phyloP scores from a whole-genome alignment of 1,140 invertebrate species.

The Drosophila triauraria region DNA sequence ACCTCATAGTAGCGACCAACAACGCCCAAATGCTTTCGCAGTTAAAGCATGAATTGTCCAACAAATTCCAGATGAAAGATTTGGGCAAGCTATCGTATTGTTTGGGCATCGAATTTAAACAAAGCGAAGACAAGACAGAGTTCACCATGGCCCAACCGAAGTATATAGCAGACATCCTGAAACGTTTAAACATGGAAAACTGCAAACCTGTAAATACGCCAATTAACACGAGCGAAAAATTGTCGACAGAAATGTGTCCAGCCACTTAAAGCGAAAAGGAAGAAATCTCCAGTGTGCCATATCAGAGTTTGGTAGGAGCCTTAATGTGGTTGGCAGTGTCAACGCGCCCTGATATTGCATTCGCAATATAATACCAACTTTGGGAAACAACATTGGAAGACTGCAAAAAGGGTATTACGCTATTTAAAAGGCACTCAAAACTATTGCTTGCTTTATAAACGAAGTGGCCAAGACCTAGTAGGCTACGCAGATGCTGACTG shows the following conservation, averaged over 20 bases:
- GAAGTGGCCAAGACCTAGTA: too few relatives aligned
- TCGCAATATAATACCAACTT: constrained; percentile 5
- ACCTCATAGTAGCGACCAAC: neutral
- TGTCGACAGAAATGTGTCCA: constrained; percentile 10
- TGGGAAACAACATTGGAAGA: too few relatives aligned
- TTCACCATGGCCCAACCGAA: constrained; percentile 1
- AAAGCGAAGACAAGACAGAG: neutral
- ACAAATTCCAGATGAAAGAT: constrained; percentile 1
- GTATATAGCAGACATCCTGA: neutral
- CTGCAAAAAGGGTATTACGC: too few relatives aligned
- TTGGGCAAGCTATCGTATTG: neutral
- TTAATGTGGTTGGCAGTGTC: constrained; percentile 3
- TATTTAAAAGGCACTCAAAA: too few relatives aligned
- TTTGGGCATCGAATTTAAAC: constrained; percentile 4
- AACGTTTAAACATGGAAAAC: constrained; percentile 1
- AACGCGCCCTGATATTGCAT: constrained; percentile 5
- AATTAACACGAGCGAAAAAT: constrained; percentile 6
- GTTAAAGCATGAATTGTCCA: neutral
- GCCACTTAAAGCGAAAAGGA: neutral
- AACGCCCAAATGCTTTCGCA: neutral
- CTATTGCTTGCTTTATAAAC: too few relatives aligned
- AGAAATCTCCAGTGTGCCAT: neutral
- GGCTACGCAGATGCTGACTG: too few relatives aligned
- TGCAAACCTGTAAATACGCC: neutral
- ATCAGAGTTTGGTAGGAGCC: constrained; percentile 1